These are phyloP conservation scores for Arrhamphus sclerolepis DNA, from an alignment of 2,797 vertebrate species.

Conservation along the genomic window DNA sequence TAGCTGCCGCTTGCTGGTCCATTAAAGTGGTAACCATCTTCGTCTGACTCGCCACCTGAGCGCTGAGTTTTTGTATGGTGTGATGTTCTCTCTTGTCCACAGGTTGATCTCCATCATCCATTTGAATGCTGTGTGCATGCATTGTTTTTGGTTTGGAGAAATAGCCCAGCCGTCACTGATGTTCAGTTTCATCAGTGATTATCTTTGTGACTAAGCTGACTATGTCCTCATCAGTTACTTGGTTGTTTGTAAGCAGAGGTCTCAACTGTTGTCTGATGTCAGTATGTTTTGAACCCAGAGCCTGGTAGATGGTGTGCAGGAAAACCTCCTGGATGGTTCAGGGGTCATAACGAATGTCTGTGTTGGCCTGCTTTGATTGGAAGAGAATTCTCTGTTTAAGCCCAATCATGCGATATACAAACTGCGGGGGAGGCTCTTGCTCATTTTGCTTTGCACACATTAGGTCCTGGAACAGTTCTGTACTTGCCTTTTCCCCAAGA, in stretches of 20 bases:
- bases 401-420: conserved; percentile 7
- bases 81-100: background rate
- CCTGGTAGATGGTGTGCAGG: conserved; percentile 43
- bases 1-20: background rate
- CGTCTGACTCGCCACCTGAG: background rate
- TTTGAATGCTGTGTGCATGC: conserved; percentile 1
- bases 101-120: background rate
- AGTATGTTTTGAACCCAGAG: background rate
- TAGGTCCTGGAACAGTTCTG: conserved; percentile 38
- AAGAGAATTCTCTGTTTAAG: conserved; percentile 17
- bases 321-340: conserved; percentile 34
- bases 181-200: conserved; percentile 41
- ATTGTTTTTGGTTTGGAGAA: conserved; percentile 1
- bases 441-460: conserved; percentile 13
- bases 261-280: conserved; percentile 11
- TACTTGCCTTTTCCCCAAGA: conserved; percentile 22
- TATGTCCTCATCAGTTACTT: conserved; percentile 33
- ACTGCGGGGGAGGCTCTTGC: conserved; percentile 2
- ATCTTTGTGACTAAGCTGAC: conserved; percentile 35
- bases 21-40: background rate
- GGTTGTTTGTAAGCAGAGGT: conserved; percentile 6
- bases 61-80: conserved; percentile 6
- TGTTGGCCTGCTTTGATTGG: conserved; percentile 13
- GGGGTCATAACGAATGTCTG: conserved; percentile 28
- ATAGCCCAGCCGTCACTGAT: conserved; percentile 21